Percentiles rank a stretch among this genome's conserved stretches.
Conservation (phyloP, 1,140 invertebrate species). For the Plectrocnemia conspersa region DNA sequence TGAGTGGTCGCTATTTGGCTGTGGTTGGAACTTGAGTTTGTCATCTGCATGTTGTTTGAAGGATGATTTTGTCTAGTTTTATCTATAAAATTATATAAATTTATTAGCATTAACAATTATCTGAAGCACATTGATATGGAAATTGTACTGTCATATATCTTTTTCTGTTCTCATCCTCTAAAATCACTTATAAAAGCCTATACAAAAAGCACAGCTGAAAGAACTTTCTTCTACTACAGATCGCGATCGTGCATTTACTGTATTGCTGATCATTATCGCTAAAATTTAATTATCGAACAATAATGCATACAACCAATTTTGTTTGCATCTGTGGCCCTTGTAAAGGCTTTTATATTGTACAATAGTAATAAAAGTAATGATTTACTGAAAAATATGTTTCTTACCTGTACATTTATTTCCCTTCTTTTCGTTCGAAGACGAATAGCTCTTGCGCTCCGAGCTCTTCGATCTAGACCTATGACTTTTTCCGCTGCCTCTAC, state of each 20-base stretch:
- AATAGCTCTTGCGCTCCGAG: conserved; percentile 26
- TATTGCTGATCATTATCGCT: neutral
- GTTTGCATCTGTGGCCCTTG: neutral
- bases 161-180: too few species aligned
- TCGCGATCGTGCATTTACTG: too few species aligned
- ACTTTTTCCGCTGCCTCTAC: conserved; percentile 27
- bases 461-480: conserved; percentile 28
- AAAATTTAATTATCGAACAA: neutral
- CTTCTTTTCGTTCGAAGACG: conserved; percentile 31
- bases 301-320: neutral
- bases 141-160: too few species aligned
- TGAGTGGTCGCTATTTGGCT: conserved; percentile 18
- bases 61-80: conserved; percentile 20
- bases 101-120: too few species aligned
- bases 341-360: neutral
- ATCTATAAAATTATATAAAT: conserved; percentile 27
- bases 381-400: neutral
- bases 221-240: too few species aligned
- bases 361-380: neutral
- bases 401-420: conserved; percentile 23
- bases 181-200: too few species aligned
- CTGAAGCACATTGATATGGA: too few species aligned
- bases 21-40: conserved; percentile 31
- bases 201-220: too few species aligned
- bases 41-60: conserved; percentile 16